Evolutionary conservation across 1,140 invertebrate species (phyloP).

Genomic region (Frieseomelitta varia): DNA sequence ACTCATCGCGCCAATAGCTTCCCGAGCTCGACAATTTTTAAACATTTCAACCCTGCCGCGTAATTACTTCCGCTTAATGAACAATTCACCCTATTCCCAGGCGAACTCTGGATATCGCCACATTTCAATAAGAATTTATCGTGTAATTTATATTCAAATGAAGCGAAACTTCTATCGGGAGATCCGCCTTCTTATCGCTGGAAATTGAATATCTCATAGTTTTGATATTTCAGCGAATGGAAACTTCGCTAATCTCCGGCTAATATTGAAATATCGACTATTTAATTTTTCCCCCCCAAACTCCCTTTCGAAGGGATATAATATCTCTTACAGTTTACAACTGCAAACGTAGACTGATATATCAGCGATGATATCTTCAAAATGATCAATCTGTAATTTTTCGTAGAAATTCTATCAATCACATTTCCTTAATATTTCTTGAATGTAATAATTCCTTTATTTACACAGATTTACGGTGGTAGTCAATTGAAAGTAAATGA

Average conservation of each 20-base stretch:
- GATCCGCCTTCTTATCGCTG: neutral
- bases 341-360: neutral
- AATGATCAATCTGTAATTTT: neutral
- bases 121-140: slow-evolving; percentile 22
- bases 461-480: too few species aligned
- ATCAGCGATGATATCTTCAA: neutral
- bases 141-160: slow-evolving; percentile 33
- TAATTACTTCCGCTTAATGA: slow-evolving; percentile 25
- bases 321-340: neutral
- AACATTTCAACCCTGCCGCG: neutral
- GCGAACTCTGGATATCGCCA: neutral
- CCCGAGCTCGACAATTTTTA: neutral
- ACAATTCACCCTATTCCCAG: slow-evolving; percentile 1
- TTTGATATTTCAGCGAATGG: neutral
- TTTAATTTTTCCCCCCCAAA: neutral
- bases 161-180: slow-evolving; percentile 7
- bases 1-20: neutral
- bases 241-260: neutral
- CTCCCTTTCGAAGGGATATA: neutral
- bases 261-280: neutral
- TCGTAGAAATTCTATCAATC: neutral
- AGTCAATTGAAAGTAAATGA: too few species aligned
- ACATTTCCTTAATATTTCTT: too few species aligned
- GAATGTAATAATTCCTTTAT: too few species aligned
- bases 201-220: slow-evolving; percentile 19